Percentiles rank a stretch among this genome's conserved stretches.
These are phyloP conservation scores for Pan troglodytes DNA, from an alignment of 2,113 vertebrate species.

Conservation along the genomic window NHGRI_mPanTro3-v2.1_pri NC_072398.2:28578001-28578500, in stretches of 20 bases:
- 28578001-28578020: not conserved
- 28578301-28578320: not conserved
- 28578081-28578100: not conserved
- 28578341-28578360: constrained; percentile 16
- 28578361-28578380: not conserved
- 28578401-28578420: not conserved
- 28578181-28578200: not conserved
- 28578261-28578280: constrained; percentile 16
- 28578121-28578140: not conserved
- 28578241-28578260: not conserved
- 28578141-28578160: not conserved
- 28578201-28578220: not conserved
- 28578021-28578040: not conserved
- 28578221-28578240: not conserved
- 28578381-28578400: not conserved
- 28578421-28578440: not conserved
- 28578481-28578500: not conserved
- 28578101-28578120: not conserved
- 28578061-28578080: not conserved
- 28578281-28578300: not conserved
- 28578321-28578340: not conserved
- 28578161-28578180: not conserved
- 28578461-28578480: not conserved
- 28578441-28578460: not conserved
- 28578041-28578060: not conserved